Percentiles rank a stretch among this genome's conserved stretches.
These are phyloP conservation scores for Andrena bicolor DNA, from an alignment of 2,888 invertebrate genomes.

Conservation along the genomic window DNA sequence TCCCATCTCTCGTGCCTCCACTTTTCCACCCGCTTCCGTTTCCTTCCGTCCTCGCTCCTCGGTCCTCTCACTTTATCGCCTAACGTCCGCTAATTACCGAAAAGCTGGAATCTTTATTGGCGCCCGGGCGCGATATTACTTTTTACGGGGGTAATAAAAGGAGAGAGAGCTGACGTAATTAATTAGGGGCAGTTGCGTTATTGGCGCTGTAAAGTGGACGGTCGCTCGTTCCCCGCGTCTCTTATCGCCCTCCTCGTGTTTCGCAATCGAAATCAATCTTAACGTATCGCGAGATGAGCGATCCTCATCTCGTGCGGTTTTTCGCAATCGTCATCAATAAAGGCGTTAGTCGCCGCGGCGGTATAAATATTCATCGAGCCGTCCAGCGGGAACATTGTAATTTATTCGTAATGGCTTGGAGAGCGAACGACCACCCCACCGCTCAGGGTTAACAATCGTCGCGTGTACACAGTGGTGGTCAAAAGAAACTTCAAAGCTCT, in stretches of 20 bases:
- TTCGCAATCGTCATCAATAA: constrained; percentile 34
- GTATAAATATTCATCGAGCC: constrained; percentile 43
- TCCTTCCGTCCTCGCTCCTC: neutral
- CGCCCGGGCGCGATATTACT: too few relatives aligned
- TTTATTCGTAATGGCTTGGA: constrained; percentile 27
- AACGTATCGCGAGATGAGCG: constrained; percentile 18
- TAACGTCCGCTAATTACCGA: neutral
- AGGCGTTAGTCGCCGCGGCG: constrained; percentile 5
- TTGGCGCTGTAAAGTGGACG: neutral
- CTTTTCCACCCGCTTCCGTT: constrained; percentile 27
- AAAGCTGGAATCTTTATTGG: neutral
- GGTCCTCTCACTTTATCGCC: neutral
- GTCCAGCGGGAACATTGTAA: constrained; percentile 14
- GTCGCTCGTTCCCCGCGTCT: neutral
- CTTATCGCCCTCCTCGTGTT: neutral
- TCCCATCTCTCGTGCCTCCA: constrained; percentile 3
- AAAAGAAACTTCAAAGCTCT: too few relatives aligned
- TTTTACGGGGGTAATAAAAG: constrained; percentile 6
- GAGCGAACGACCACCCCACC: neutral
- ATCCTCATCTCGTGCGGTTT: constrained; percentile 21
- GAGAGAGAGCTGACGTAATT: neutral
- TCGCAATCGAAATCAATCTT: constrained; percentile 32
- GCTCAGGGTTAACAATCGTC: constrained; percentile 39
- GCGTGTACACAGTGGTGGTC: neutral
- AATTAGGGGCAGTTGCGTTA: constrained; percentile 8